Percentiles rank a stretch among this genome's conserved stretches.
Evolutionary conservation across 2,797 vertebrate species (phyloP).

Genomic region (Orientallactaga sibirica): DNA sequence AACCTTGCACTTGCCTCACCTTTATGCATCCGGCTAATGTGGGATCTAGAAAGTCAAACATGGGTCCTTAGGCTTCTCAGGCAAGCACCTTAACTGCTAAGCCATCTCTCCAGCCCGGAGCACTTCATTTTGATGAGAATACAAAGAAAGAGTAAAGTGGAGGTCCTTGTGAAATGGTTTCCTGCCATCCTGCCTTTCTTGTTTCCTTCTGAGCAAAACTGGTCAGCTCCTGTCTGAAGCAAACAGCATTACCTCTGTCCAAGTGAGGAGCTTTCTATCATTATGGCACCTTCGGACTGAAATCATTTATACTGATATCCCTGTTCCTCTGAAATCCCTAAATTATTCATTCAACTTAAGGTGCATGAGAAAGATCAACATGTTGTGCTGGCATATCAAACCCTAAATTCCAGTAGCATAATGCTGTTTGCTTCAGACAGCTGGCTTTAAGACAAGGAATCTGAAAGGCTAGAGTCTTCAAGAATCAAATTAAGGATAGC

Average conservation of each 20-base stretch:
- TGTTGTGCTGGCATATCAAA: not conserved
- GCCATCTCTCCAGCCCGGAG: too few relatives aligned
- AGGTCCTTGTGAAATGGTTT: conserved; percentile 26
- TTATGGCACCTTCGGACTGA: conserved; percentile 30
- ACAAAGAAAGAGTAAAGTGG: conserved; percentile 19
- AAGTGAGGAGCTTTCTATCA: not conserved
- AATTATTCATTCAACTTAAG: conserved; percentile 57
- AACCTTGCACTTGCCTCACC: too few relatives aligned
- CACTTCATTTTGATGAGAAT: not conserved
- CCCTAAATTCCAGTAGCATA: conserved; percentile 17
- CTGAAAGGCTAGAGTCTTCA: conserved; percentile 51
- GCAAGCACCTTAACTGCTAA: too few relatives aligned
- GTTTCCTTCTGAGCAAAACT: not conserved
- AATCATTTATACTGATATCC: conserved; percentile 54
- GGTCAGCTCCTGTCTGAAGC: conserved; percentile 32
- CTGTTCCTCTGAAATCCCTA: conserved; percentile 48
- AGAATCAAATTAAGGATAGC: conserved; percentile 10
- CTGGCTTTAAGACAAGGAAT: conserved; percentile 60
- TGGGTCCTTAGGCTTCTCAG: too few relatives aligned
- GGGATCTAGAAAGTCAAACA: too few relatives aligned
- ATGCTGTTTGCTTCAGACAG: not conserved
- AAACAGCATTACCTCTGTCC: not conserved
- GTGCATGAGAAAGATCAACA: conserved; percentile 29
- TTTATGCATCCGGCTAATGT: too few relatives aligned
- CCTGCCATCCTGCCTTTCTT: not conserved